Conservation (phyloP, 2,888 invertebrate genomes). For the Sipha maydis region DNA sequence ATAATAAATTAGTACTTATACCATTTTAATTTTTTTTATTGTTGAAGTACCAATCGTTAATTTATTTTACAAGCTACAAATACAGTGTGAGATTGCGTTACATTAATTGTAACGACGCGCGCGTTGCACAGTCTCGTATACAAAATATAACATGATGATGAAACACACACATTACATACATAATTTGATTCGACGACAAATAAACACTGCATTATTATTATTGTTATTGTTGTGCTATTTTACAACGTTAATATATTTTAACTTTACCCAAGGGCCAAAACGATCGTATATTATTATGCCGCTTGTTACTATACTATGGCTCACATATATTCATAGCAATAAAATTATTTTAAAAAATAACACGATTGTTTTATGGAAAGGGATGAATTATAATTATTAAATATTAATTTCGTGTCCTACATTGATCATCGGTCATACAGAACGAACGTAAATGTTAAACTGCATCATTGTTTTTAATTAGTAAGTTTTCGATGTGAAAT, state of each 20-base stretch:
- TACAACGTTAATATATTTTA: slow-evolving; percentile 41
- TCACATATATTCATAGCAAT: background rate
- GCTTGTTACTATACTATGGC: background rate
- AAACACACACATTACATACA: no score
- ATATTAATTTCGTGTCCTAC: no score
- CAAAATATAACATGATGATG: background rate
- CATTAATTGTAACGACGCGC: background rate
- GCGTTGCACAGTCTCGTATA: background rate
- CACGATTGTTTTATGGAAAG: background rate
- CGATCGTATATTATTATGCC: slow-evolving; percentile 12
- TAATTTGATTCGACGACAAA: no score
- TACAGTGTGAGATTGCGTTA: background rate
- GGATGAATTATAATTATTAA: no score
- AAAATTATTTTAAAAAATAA: slow-evolving; percentile 6
- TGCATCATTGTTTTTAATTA: no score
- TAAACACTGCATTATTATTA: no score
- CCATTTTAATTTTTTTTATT: slow-evolving; percentile 28
- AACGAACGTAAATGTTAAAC: no score
- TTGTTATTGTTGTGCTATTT: background rate
- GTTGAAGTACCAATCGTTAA: background rate
- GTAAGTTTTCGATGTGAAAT: no score
- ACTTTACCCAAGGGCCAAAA: slow-evolving; percentile 23
- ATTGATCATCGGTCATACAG: no score
- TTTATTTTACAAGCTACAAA: background rate
- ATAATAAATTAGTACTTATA: background rate